Base-by-base conservation (phyloP, 2,797 vertebrate species). In the Pseudotriccus pelzelni region DNA sequence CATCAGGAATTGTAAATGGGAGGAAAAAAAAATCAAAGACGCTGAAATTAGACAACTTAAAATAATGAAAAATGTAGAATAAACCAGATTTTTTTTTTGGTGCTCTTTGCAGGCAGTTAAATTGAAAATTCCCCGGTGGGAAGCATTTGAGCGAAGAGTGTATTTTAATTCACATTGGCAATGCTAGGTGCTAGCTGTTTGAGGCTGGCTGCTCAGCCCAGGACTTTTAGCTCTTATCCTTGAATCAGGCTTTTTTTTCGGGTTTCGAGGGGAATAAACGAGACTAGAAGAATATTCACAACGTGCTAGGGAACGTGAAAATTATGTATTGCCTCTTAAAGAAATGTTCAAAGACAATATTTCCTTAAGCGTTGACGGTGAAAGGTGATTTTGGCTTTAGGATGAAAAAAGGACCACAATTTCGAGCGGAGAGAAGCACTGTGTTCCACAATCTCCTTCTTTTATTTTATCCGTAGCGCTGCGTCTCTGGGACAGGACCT, bases 1-100 rank as follows among this genome's bases (percentile, higher is more conserved):
- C 87, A 90, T 53, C 56, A 44, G 94, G 73, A 87, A 90, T 91
- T 94, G 73, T 83, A 95, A 92, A 89, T 22, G 47, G 68, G 64
- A 46, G 50, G 84, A 89, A 90, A 88, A 90, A 87, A 88, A 90
- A 87, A 80, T 53, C 62, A 92, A 93, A 94, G 72, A 50, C 34
- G 12, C 28, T 56, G 67, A 79, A 89, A 95, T 92, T 53, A 79
- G 72, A 46, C 39, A 62, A 43, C 32, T 83, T 50, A 36, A 77
- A 93, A 90, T 53, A 62, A 47, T 22, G 50, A 70, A 87, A 92
- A 87, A 94, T 34, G 36, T 56, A 43, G 53, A 91, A 78, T 50
- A 92, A 63, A 17, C 14, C 2, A 17, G 47, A 36, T 87, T n/a
- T 9, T 6, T 74, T 89, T 90, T 76, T 49, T 20, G 4, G 19